Base-by-base conservation (phyloP, 1,140 invertebrate genomes). In the Drosophila funebris region DNA sequence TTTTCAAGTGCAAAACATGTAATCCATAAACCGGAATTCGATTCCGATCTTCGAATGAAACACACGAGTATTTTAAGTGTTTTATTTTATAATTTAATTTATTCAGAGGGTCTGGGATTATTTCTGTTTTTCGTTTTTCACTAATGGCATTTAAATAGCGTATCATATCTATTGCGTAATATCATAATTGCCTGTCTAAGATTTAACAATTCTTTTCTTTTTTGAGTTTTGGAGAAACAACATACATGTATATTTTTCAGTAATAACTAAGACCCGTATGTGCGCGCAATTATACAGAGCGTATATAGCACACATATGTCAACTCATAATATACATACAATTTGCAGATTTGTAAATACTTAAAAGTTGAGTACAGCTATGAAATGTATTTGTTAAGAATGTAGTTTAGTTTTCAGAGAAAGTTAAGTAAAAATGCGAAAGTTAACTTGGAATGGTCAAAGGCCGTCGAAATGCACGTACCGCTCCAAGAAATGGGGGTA, bases 81-180 rank as follows among this genome's bases (percentile, higher is more conserved):
- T 72, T 16, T 77, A 56, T 76, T 82, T 88, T 76, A 87, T 88
- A 88, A 88, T 79, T 88, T 88, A 88, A 52, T 88, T 88, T 88
- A 83, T 88, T 88, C 72, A 83, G 75, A 68, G 82, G 74, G 62
- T 79, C 41, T 48, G 66, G 60, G 74, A 58, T 69, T 48, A 37
- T 20, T 48, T 66, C 29, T 58, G 78, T 46, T 46, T 69, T 37
- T 24, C n/a, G n/a, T n/a, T 14, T 60, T 76, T 62, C 27, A 29
- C 68, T 76, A 73, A 52, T 44, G 44, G 54, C 67, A 76, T 75
- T 88, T 69, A 68, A 74, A 76, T 67, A 67, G 48, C 48, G 37
- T 48, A 62, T 73, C 29, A 61, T 62, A 50, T 20, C 11, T 50
- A 56, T 48, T 82, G 68, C 62, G 67, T 87, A 79, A 84, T 84